Evolutionary conservation across 1,140 invertebrate genomes (phyloP).

Genomic region (Euura saliciscinereae): DNA sequence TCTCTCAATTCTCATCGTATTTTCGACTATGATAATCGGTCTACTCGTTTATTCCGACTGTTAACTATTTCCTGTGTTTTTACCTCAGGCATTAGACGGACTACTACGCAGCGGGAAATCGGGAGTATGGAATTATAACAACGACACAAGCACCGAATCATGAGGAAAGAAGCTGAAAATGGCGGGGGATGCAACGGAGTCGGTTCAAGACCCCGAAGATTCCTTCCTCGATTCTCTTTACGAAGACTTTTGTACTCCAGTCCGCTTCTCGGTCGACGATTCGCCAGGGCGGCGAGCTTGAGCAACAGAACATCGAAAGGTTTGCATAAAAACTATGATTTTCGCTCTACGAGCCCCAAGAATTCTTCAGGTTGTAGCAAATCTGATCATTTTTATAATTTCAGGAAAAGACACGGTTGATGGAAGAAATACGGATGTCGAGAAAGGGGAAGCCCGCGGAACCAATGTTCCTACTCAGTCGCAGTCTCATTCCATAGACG

Average conservation of each 20-base stretch:
- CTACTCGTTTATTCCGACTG: too few species aligned
- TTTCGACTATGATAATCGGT: too few species aligned
- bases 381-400: constrained; percentile 20
- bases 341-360: constrained; percentile 13
- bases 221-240: constrained; percentile 60
- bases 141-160: constrained; percentile 30
- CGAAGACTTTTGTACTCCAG: constrained; percentile 60
- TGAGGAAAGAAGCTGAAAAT: constrained; percentile 54
- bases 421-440: constrained; percentile 45
- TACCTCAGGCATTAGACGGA: too few species aligned
- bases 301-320: constrained; percentile 43
- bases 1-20: too few species aligned
- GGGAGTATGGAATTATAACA: constrained; percentile 19
- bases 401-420: constrained; percentile 46
- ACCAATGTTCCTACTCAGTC: constrained; percentile 51
- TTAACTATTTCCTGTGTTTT: too few species aligned
- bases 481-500: constrained; percentile 50
- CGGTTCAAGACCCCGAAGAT: constrained; percentile 44
- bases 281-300: constrained; percentile 46
- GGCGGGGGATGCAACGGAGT: constrained; percentile 44
- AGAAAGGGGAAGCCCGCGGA: constrained; percentile 52
- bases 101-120: background rate
- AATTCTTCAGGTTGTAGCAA: constrained; percentile 16
- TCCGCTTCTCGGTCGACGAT: constrained; percentile 57
- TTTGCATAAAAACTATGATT: constrained; percentile 20